These are phyloP conservation scores for Strix aluco DNA, from an alignment of 2,113 vertebrate species.

Conservation along the genomic window DNA sequence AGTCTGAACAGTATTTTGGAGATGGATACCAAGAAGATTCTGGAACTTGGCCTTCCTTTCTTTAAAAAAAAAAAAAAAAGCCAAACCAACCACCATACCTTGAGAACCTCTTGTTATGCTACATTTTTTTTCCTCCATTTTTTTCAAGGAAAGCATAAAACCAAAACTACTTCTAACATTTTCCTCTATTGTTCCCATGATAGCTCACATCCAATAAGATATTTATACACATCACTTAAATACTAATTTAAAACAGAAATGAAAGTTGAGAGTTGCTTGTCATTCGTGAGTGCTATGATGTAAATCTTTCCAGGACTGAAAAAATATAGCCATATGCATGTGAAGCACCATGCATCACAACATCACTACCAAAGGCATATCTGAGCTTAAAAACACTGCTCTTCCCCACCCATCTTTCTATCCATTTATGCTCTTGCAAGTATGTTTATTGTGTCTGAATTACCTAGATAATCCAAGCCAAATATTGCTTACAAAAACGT, in stretches of 20 bases:
- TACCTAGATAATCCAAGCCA: background rate
- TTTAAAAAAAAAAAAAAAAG: background rate
- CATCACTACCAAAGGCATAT: background rate
- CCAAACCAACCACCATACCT: background rate
- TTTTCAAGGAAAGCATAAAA: background rate
- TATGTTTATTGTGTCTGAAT: background rate
- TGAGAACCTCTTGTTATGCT: background rate
- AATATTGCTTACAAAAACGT: background rate
- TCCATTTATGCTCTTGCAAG: background rate
- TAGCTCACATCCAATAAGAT: background rate
- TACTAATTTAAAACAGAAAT: background rate
- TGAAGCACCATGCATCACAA: background rate
- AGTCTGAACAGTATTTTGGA: background rate
- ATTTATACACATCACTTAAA: background rate
- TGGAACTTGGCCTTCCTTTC: background rate
- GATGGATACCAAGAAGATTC: background rate
- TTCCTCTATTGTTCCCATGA: background rate
- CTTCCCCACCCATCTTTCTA: background rate
- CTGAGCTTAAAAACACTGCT: background rate
- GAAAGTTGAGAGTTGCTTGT: background rate
- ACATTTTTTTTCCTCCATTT: background rate
- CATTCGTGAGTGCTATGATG: background rate
- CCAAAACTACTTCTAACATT: background rate
- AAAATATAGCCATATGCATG: background rate
- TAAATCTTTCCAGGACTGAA: background rate